Evolutionary conservation across 2,888 invertebrate genomes (phyloP), one percentile per base, ranked within the genome.

Genomic region (Prosapia bicincta): DNA sequence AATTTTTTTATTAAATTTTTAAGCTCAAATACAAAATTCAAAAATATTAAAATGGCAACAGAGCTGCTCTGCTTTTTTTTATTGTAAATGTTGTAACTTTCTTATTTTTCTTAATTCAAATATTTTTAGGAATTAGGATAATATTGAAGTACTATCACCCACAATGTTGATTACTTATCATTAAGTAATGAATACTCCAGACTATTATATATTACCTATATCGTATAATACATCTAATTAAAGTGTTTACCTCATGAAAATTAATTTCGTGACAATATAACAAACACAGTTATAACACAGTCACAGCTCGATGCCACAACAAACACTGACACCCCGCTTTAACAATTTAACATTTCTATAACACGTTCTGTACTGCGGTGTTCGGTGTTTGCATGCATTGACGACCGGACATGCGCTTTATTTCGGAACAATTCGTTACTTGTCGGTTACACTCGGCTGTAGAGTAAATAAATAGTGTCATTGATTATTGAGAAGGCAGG

Each of bases 401-500:
- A 38, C 38, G 38, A 54, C n/a, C 13, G n/a, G 54, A 54, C 54
- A 5, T 54, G 54, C 54, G 54, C 54, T 54, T 9, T 54, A 54
- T 54, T 5, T 54, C 54, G 54, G 54, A 20, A 54, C 3, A 10
- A 20, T 54, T 54, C 54, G 54, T 54, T 20, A 3, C 3, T 3
- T 2, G 3, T 54, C 54, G 54, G 54, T 1, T 54, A 54, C 6
- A 20, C 20, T 54, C 54, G 54, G 54, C 1, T 20, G 10, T 20
- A 54, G 54, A 54, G 54, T 54, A 54, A 54, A 54, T 54, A 54
- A 20, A 54, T 54, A n/a, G 54, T 54, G 54, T 20, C 54, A 54
- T 54, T 54, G 54, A 54, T 54, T 54, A 54, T 54, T 54, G 54
- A 54, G 54, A 54, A 54, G 54, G 54, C 54, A 54, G 54, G 54